Evolutionary conservation across 2,888 invertebrate genomes (phyloP), one percentile per base, ranked within the genome.

Genomic region (Esperia sulphurella): DNA sequence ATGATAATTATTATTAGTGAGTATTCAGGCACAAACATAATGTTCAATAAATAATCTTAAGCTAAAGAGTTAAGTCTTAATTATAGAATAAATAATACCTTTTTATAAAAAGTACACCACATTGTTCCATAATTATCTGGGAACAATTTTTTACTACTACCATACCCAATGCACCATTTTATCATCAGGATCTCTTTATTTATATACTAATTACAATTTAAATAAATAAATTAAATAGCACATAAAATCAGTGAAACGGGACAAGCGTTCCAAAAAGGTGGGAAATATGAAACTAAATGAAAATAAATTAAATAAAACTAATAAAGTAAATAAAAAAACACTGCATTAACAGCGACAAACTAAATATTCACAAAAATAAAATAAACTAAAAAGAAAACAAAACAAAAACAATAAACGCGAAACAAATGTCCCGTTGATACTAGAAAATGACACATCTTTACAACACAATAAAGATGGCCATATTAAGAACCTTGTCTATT

Each of bases 51-150:
- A 58, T 58, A 58, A 63, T 48, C 21, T 21, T 21, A 21, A 40
- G 49, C 47, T 54, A 53, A 52, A 59, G 55, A 56, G 55, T 46
- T 43, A 31, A n/a, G n/a, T 45, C 56, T 58, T 55, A 58, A n/a
- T 48, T 12, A 57, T 66, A 68, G 42, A 68, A 69, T 69, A 72
- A 71, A 73, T 71, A 73, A 64, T 48, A 55, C 43, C 68, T 78
- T 79, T 79, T 77, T 65, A 73, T 73, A 75, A 78, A 79, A 80
- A 78, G 77, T 79, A 79, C 77, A 49, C 48, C 47, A 39, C 50
- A 67, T 74, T 66, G 72, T 60, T 57, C 40, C 55, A 43, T 47
- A 8, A 1, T 21, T 13, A 2, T 3, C 21, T 30, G 10, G 39
- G 61, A 60, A 63, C 70, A 70, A 75, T 65, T 60, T 51, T 53